A percentile compares a stretch with the other conserved stretches of the same genome.
Conservation (phyloP, 2,797 vertebrate species). For the Aulostomus chinensis region DNA sequence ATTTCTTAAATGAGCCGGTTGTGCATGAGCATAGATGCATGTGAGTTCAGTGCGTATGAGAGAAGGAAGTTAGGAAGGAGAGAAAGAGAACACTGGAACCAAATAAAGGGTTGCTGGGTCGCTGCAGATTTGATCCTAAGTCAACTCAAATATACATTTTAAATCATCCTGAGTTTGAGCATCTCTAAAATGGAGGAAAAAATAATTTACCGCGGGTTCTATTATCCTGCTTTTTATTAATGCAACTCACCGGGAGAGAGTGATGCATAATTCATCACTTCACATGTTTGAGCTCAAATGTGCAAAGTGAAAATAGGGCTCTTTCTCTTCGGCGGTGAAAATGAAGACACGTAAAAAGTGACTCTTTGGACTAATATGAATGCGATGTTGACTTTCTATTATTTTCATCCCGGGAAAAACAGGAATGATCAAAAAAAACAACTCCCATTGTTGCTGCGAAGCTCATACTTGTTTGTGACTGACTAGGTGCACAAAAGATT, state of each 20-base stretch:
- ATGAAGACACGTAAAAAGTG: neutral
- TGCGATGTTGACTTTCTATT: too few species aligned
- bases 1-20: constrained; percentile 49
- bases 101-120: too few species aligned
- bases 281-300: neutral
- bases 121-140: too few species aligned
- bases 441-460: too few species aligned
- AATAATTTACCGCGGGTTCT: neutral
- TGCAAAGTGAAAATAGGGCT: neutral
- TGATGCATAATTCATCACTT: neutral
- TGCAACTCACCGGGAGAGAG: neutral
- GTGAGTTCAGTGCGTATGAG: constrained; percentile 1
- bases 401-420: too few species aligned
- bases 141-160: too few species aligned
- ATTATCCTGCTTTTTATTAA: neutral
- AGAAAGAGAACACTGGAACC: neutral
- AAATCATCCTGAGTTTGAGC: too few species aligned
- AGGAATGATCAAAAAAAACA: too few species aligned
- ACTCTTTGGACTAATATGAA: neutral
- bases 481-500: too few species aligned
- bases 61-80: neutral
- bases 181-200: too few species aligned
- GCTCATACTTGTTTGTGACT: too few species aligned
- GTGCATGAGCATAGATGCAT: neutral
- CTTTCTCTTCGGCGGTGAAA: neutral